phyloP scores from a whole-genome alignment of 2,888 invertebrate species.

The Leucozona laternaria region DNA sequence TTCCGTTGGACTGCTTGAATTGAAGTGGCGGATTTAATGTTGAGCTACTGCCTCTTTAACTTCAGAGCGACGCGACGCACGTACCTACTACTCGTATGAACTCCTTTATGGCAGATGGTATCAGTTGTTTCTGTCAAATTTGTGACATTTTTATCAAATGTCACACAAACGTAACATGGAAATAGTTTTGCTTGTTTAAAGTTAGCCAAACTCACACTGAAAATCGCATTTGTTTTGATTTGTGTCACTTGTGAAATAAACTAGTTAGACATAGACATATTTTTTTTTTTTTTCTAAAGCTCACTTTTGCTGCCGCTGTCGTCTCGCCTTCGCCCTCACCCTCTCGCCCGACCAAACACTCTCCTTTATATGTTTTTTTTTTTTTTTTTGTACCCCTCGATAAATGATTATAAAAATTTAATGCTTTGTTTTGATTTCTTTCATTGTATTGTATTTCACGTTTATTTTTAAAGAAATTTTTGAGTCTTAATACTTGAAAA shows the following conservation, averaged over 20 bases:
- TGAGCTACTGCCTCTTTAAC: slow-evolving; percentile 53
- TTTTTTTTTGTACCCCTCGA: slow-evolving; percentile 20
- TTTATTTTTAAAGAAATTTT: slow-evolving; percentile 36
- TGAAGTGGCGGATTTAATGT: slow-evolving; percentile 40
- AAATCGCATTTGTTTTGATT: slow-evolving; percentile 71
- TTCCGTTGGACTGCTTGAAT: slow-evolving; percentile 47
- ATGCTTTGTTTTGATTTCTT: slow-evolving; percentile 60
- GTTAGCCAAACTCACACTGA: slow-evolving; percentile 38
- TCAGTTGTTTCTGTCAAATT: slow-evolving; percentile 58
- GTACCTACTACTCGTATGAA: slow-evolving; percentile 30
- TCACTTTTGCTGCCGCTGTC: slow-evolving; percentile 29
- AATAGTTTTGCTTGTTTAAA: slow-evolving; percentile 18
- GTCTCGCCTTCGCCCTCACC: background rate
- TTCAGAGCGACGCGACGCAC: too few species aligned
- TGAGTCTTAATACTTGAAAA: slow-evolving; percentile 31
- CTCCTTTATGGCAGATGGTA: slow-evolving; percentile 48
- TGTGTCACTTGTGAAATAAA: slow-evolving; percentile 68
- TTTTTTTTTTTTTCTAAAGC: slow-evolving; percentile 59
- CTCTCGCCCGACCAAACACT: slow-evolving; percentile 6
- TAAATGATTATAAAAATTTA: slow-evolving; percentile 37
- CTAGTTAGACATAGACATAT: slow-evolving; percentile 51
- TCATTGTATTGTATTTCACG: slow-evolving; percentile 49
- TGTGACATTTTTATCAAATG: slow-evolving; percentile 56
- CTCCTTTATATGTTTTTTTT: slow-evolving; percentile 15
- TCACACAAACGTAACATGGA: slow-evolving; percentile 2